Conservation (phyloP, 2,797 vertebrate genomes). For the Phoxinus dragarum region DNA sequence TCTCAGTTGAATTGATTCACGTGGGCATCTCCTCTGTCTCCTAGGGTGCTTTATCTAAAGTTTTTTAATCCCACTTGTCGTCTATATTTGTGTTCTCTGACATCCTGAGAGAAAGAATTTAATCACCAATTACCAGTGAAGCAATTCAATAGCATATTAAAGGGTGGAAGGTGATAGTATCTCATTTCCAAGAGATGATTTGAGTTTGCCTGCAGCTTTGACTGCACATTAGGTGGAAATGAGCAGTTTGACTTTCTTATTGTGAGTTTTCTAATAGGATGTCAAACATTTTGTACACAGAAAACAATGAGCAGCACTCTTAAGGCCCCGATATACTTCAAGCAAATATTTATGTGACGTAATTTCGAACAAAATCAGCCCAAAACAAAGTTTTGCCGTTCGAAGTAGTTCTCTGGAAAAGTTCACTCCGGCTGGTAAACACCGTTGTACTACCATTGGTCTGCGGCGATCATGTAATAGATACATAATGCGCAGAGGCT, state of each 20-base stretch:
- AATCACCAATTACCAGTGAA: slow-evolving; percentile 46
- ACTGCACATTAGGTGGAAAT: slow-evolving; percentile 31
- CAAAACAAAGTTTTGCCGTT: too few species aligned
- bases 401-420: too few species aligned
- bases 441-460: too few species aligned
- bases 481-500: too few species aligned
- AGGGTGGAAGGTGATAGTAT: slow-evolving; percentile 32
- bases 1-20: slow-evolving; percentile 45
- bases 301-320: slow-evolving; percentile 1
- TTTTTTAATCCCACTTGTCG: slow-evolving; percentile 36
- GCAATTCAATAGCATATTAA: slow-evolving; percentile 41
- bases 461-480: too few species aligned
- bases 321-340: too few species aligned
- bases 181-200: slow-evolving; percentile 45
- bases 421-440: too few species aligned
- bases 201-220: slow-evolving; percentile 15
- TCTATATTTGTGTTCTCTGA: slow-evolving; percentile 39
- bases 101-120: slow-evolving; percentile 42
- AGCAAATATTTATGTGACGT: too few species aligned
- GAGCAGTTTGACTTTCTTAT: slow-evolving; percentile 24
- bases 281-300: neutral
- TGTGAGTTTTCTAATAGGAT: slow-evolving; percentile 11
- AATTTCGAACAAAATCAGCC: too few species aligned
- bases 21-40: slow-evolving; percentile 34
- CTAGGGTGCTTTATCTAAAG: slow-evolving; percentile 22